phyloP scores from a whole-genome alignment of 2,113 vertebrate genomes.

The Colossoma macropomum region DNA sequence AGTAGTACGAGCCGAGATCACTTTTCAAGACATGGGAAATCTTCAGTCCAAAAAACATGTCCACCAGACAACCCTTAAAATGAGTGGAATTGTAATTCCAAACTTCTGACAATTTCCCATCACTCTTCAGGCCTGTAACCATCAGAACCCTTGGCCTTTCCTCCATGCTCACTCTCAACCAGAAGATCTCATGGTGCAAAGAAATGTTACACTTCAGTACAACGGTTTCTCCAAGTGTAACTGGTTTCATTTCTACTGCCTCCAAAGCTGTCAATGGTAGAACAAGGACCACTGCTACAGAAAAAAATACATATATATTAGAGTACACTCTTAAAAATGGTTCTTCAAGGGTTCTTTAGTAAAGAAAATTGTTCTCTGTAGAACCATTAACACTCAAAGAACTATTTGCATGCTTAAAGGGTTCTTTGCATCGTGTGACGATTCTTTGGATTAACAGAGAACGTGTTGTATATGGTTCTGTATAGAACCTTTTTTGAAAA shows the following conservation, averaged over 20 bases:
- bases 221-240: slow-evolving; percentile 35
- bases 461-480: too few relatives aligned
- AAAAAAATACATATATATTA: background rate
- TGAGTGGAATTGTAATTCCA: slow-evolving; percentile 32
- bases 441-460: too few relatives aligned
- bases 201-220: slow-evolving; percentile 31
- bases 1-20: slow-evolving; percentile 42
- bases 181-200: slow-evolving; percentile 39
- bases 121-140: slow-evolving; percentile 15
- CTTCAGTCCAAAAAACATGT: slow-evolving; percentile 15
- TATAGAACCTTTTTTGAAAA: too few relatives aligned
- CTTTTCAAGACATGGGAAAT: slow-evolving; percentile 16
- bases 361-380: too few relatives aligned
- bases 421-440: too few relatives aligned
- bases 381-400: too few relatives aligned
- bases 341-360: too few relatives aligned
- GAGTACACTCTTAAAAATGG: too few relatives aligned
- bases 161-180: slow-evolving; percentile 35
- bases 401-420: too few relatives aligned
- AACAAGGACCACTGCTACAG: background rate
- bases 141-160: slow-evolving; percentile 28
- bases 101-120: slow-evolving; percentile 33
- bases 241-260: background rate
- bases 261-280: background rate
- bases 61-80: slow-evolving; percentile 30